Conservation (phyloP, 2,797 vertebrate species). For the Scleropages formosus region DNA sequence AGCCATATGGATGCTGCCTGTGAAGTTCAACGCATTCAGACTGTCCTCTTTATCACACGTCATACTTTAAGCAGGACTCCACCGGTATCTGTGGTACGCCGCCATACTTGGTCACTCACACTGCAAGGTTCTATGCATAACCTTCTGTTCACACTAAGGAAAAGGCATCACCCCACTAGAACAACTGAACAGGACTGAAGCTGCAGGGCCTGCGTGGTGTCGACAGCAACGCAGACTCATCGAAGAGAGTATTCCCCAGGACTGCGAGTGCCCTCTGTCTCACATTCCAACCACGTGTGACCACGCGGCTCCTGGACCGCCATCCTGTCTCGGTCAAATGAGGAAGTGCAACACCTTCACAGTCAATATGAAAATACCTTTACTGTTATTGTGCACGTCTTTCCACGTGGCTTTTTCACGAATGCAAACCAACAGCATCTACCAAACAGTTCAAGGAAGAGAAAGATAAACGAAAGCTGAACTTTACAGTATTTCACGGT, state of each 20-base stretch:
- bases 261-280: too few species aligned
- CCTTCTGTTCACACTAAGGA: neutral
- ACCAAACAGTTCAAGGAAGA: conserved; percentile 55
- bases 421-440: conserved; percentile 56
- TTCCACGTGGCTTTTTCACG: conserved; percentile 58
- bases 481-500: conserved; percentile 72
- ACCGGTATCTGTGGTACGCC: neutral
- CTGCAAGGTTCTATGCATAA: neutral
- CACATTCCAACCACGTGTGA: neutral
- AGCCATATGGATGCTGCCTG: too few species aligned
- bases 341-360: conserved; percentile 44
- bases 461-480: conserved; percentile 56
- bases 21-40: too few species aligned
- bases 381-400: conserved; percentile 61
- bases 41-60: too few species aligned
- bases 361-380: conserved; percentile 74
- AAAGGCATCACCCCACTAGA: neutral
- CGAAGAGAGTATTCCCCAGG: too few species aligned
- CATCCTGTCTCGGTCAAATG: neutral
- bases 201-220: too few species aligned
- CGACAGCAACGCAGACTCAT: too few species aligned
- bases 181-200: neutral
- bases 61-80: neutral
- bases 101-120: neutral
- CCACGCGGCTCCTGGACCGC: neutral